Conservation (phyloP, 1,140 invertebrate species). For the Eriosoma lanigerum region DNA sequence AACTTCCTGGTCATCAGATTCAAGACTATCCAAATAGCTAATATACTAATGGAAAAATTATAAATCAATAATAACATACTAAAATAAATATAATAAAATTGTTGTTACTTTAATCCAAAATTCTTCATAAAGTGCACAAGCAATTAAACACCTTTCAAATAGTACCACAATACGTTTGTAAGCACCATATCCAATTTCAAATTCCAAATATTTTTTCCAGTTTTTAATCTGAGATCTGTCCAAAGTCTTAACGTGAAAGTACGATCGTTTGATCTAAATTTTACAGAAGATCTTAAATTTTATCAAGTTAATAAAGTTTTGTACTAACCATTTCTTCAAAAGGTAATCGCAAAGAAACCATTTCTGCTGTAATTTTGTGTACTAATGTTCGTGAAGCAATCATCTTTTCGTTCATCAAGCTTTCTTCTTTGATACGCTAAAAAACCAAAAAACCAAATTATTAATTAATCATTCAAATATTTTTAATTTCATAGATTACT, state of each 20-base stretch:
- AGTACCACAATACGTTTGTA: constrained; percentile 81
- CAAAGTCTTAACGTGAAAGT: constrained; percentile 97
- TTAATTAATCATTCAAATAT: background rate
- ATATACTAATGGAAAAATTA: constrained; percentile 54
- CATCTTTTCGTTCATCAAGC: constrained; percentile 80
- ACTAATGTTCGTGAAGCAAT: constrained; percentile 77
- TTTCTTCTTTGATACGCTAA: constrained; percentile 75
- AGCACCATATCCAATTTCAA: constrained; percentile 86
- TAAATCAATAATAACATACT: too few relatives aligned
- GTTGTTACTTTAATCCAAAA: constrained; percentile 89
- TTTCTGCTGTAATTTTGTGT: constrained; percentile 82
- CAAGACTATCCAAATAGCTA: constrained; percentile 78
- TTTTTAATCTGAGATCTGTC: constrained; percentile 95
- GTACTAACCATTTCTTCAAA: constrained; percentile 88
- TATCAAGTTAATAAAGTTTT: background rate
- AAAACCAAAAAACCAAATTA: constrained; percentile 17
- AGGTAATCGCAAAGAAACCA: constrained; percentile 85
- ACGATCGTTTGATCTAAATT: constrained; percentile 90
- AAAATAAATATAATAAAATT: background rate
- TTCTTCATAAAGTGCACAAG: constrained; percentile 96
- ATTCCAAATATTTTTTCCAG: constrained; percentile 95
- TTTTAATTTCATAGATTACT: background rate
- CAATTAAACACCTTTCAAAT: constrained; percentile 95
- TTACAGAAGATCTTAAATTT: constrained; percentile 51
- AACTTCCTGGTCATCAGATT: constrained; percentile 64